Percentiles rank a stretch among this genome's conserved stretches.
These are phyloP conservation scores for Columbina picui DNA, from an alignment of 2,113 vertebrate species.

Conservation along the genomic window DNA sequence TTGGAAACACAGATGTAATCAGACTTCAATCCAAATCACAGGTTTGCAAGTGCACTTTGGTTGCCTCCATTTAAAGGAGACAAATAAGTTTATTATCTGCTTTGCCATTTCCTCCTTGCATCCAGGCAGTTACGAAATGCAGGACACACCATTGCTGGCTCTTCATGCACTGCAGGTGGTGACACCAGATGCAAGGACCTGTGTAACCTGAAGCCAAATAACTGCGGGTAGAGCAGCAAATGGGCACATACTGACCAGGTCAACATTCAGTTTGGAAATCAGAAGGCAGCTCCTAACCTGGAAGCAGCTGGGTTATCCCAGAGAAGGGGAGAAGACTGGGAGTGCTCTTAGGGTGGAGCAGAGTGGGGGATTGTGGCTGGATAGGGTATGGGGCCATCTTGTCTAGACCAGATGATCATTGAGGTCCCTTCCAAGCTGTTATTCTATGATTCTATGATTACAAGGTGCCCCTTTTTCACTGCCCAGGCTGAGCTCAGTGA, in stretches of 20 bases:
- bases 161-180: not conserved
- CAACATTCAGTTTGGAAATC: not conserved
- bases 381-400: no score
- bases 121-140: not conserved
- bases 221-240: not conserved
- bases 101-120: not conserved
- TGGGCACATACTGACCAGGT: not conserved
- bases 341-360: not conserved
- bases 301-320: not conserved
- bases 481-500: not conserved
- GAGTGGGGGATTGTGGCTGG: not conserved
- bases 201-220: not conserved
- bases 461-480: not conserved
- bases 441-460: not conserved
- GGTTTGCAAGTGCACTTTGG: not conserved
- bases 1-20: not conserved
- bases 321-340: fast-evolving
- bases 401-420: no score
- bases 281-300: not conserved
- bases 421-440: no score
- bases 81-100: not conserved
- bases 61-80: not conserved
- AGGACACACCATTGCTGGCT: not conserved
- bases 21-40: not conserved
- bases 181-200: not conserved